Evolutionary conservation across 53 echinoderm and acorn worm genomes (phyloP), one percentile per base, ranked within the genome.

Genomic region (Arbacia lixula): DNA sequence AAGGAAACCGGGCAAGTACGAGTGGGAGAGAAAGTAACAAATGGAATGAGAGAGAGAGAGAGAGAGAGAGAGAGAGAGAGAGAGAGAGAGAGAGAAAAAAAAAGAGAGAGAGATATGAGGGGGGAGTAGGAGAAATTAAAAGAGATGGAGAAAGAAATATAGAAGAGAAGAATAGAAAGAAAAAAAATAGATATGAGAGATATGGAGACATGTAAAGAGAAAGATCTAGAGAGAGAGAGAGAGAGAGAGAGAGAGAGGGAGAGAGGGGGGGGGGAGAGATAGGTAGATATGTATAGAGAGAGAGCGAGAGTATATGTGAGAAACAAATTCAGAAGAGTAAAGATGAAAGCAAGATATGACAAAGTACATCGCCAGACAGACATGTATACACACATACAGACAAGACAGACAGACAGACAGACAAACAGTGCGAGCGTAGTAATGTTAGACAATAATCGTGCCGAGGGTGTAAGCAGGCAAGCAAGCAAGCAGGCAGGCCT

Each of bases 1-100:
- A n/a, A n/a, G n/a, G n/a, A n/a, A n/a, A n/a, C 21, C n/a, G 57
- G 57, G 57, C 5, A 21, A 20, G 21, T 5, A 25, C 6, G 25
- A 72, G 25, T 41, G 21, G 57, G 21, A 20, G 72, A 43, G 46
- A 72, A 14, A 72, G 40, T 12, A 22, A 72, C 42, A 42, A 14
- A 42, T 8, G 22, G 36, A 72, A 25, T n/a, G 12, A 42, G 27
- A 66, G 8, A 12, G 66, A 66, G 4, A 5, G 14, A 66, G 32
- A 66, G 66, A 30, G 66, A 66, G 8, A 30, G 4, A 66, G 66
- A 66, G 14, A 66, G 32, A 30, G 34, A n/a, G 66, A n/a, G 27
- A 66, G n/a, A 76, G 20, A 32, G 16, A 10, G 55, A 76, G 53
- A 76, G 32, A 19, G 33, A 27, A 33, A 9, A 24, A 10, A 21